Conservation (phyloP, 2,113 vertebrate genomes). For the Nothobranchius kuhntae region DNA sequence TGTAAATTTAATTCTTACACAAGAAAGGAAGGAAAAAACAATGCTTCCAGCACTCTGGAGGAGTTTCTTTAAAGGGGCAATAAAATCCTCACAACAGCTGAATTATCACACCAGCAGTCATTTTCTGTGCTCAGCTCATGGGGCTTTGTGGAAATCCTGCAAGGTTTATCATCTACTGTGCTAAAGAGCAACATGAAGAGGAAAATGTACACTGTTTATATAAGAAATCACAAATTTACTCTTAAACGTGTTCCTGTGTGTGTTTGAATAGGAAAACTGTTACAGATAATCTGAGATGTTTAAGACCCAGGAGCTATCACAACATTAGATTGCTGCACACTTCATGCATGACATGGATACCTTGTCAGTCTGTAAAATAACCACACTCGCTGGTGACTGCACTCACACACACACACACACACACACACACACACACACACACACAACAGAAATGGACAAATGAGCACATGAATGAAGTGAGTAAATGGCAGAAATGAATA, state of each 20-base stretch:
- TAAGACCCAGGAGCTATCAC: background rate
- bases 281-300: background rate
- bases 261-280: background rate
- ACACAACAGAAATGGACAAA: constrained; percentile 43
- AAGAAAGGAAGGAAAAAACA: background rate
- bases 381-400: constrained; percentile 62
- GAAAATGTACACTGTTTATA: background rate
- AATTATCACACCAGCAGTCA: constrained; percentile 9
- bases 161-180: constrained; percentile 8
- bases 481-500: constrained; percentile 4
- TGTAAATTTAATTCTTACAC: background rate
- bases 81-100: constrained; percentile 25
- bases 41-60: too few relatives aligned
- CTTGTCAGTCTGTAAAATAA: constrained; percentile 47
- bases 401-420: constrained; percentile 18
- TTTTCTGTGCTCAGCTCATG: constrained; percentile 4
- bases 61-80: background rate
- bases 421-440: constrained; percentile 24
- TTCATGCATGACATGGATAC: constrained; percentile 47
- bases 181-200: constrained; percentile 7
- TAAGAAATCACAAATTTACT: background rate
- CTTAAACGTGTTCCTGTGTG: too few relatives aligned
- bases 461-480: constrained; percentile 5
- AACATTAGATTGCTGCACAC: background rate
- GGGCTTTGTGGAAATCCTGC: constrained; percentile 10